Conservation (phyloP, 2,113 vertebrate genomes). For the Brachypodius melanocephalos region DNA sequence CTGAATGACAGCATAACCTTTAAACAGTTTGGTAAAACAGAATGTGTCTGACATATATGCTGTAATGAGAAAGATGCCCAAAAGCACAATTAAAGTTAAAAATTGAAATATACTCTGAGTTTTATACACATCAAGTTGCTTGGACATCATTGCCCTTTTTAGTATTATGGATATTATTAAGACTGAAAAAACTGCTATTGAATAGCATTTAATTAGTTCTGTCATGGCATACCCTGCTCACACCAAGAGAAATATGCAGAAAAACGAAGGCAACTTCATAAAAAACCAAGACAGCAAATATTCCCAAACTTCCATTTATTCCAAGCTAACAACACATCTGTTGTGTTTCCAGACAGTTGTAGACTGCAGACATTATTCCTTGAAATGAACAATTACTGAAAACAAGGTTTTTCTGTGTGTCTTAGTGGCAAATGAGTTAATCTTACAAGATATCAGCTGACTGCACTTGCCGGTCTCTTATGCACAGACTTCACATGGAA, state of each 20-base stretch:
- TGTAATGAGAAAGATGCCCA: conserved; percentile 3
- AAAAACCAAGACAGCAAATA: background rate
- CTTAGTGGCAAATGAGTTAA: background rate
- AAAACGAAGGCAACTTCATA: background rate
- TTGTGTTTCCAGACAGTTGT: background rate
- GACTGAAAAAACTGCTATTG: background rate
- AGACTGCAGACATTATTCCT: background rate
- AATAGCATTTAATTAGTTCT: background rate
- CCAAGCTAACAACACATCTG: background rate
- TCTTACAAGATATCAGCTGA: background rate
- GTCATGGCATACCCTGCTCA: background rate
- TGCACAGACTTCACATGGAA: accelerated
- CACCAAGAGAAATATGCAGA: background rate
- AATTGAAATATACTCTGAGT: background rate
- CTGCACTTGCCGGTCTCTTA: background rate
- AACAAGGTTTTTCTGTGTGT: background rate
- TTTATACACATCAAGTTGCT: background rate
- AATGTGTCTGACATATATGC: background rate
- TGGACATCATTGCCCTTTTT: background rate
- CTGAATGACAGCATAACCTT: conserved; percentile 37
- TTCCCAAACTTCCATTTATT: background rate
- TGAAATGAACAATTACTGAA: background rate
- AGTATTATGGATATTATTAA: background rate
- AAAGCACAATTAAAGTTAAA: conserved; percentile 1
- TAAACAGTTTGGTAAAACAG: conserved; percentile 12